Conservation (phyloP, 1,140 invertebrate species). For the Panulirus ornatus region DNA sequence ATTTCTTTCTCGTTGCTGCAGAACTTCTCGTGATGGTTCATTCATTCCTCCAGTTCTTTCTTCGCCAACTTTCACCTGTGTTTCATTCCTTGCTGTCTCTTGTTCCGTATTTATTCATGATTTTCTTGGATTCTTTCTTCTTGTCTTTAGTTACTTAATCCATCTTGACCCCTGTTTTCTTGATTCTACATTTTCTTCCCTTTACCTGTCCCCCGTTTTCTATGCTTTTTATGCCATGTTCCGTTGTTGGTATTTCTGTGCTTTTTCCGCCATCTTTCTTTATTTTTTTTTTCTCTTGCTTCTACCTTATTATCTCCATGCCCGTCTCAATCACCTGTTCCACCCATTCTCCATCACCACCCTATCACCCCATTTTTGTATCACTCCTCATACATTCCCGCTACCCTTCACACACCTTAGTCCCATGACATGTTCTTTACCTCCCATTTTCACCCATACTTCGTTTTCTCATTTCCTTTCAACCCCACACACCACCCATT, state of each 20-base stretch:
- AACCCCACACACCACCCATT: neutral
- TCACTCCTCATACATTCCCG: neutral
- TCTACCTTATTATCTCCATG: neutral
- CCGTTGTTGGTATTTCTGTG: no score
- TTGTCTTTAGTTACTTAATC: neutral
- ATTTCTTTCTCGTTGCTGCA: neutral
- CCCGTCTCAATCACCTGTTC: neutral
- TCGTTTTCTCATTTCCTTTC: neutral
- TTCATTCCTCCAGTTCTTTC: no score
- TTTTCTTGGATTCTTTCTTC: neutral
- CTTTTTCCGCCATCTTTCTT: no score
- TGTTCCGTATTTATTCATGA: neutral
- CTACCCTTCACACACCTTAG: neutral
- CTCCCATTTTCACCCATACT: neutral
- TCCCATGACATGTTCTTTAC: neutral
- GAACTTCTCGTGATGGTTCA: no score
- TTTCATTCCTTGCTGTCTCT: no score
- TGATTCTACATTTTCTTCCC: no score
- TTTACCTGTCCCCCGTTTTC: no score
- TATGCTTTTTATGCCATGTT: no score
- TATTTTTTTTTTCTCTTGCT: neutral
- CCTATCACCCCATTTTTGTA: no score
- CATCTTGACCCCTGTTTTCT: no score
- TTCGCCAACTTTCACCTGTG: no score
- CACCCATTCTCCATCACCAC: neutral